Percentiles rank a stretch among this genome's conserved stretches.
phyloP scores from a whole-genome alignment of 2,797 vertebrate genomes.

The Nyctibius grandis region DNA sequence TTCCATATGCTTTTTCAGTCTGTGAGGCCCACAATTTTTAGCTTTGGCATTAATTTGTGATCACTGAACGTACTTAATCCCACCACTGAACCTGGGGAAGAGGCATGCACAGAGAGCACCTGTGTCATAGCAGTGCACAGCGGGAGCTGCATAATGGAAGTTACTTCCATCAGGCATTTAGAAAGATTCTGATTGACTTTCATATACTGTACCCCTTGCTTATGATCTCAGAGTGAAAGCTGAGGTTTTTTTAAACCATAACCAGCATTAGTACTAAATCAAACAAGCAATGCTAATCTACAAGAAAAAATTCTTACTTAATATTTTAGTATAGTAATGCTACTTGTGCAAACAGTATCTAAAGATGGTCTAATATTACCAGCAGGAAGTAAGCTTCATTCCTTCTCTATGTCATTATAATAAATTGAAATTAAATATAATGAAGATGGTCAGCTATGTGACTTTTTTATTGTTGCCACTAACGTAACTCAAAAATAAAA shows the following conservation, averaged over 20 bases:
- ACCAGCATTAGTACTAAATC: constrained; percentile 7
- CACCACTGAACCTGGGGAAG: background rate
- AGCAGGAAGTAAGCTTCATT: background rate
- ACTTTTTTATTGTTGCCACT: background rate
- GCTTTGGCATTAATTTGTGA: constrained; percentile 6
- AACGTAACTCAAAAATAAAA: background rate
- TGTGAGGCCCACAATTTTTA: background rate
- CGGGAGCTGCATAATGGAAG: background rate
- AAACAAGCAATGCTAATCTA: constrained; percentile 32
- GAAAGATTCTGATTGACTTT: constrained; percentile 16
- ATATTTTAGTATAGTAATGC: background rate
- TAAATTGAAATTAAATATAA: background rate
- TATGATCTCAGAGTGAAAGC: background rate
- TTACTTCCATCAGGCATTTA: background rate
- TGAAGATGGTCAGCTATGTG: background rate
- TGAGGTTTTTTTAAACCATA: background rate
- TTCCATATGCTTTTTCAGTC: background rate
- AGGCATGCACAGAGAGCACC: background rate
- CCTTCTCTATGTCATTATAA: background rate
- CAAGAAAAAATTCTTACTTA: background rate
- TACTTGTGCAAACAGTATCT: background rate
- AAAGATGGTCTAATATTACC: background rate
- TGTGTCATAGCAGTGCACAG: background rate
- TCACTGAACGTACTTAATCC: background rate
- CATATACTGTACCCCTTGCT: background rate